Evolutionary conservation across 2,888 invertebrate genomes (phyloP), one percentile per base, ranked within the genome.

Genomic region (Cataglyphis rosenhaueri): DNA sequence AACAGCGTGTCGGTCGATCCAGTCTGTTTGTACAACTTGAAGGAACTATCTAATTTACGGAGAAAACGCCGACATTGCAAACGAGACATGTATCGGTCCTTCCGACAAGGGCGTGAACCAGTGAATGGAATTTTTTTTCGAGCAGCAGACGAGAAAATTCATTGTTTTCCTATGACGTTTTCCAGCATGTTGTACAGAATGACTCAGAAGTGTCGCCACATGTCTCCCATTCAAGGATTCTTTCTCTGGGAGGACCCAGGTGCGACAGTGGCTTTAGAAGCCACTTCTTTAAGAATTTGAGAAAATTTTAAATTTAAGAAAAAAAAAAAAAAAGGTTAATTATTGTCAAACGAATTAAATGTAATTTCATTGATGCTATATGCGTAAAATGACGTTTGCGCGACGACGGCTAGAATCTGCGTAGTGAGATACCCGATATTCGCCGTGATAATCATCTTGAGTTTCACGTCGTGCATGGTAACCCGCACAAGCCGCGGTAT

Each of bases 351-450:
- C 44, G 6, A 44, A 48, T 48, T 52, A n/a, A 52, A 48, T 52
- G 8, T n/a, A 48, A 35, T 71, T 18, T 71, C 1, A 55, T 18
- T 12, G 48, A 76, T n/a, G 38, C 35, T 52, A n/a, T 8, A n/a
- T 2, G 29, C 12, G 55, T 38, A 12, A 12, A 32, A 74, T 21
- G 48, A 70, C 48, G 25, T 48, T 81, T 61, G 38, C 55, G 3
- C 29, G 25, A 55, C 57, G 57, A 76, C 29, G 25, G 8, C 35
- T 38, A 38, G 64, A 76, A 64, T 32, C 25, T 48, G 74, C 83
- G 62, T 74, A 66, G 82, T 84, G 84, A 81, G 86, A 87, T 65
- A 84, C 79, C 61, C 61, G 57, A 79, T 66, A 65, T 48, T 79
- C 62, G 83, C 12, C 21, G 32, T 32, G 66, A 76, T 75, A 61